phyloP scores from a whole-genome alignment of 1,140 invertebrate species.

The Megalopta genalis region DNA sequence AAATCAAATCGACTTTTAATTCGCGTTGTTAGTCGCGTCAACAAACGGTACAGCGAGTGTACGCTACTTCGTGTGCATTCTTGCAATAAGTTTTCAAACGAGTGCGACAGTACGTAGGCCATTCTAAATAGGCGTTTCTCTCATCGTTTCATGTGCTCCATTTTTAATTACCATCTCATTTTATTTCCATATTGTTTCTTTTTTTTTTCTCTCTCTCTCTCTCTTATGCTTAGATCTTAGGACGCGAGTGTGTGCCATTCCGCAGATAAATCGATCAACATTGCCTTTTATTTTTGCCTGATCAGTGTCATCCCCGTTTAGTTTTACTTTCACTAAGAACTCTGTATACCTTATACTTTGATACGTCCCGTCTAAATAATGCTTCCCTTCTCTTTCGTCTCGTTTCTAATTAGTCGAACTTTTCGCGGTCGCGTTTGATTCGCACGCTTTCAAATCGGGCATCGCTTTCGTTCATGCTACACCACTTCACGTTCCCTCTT shows the following conservation, averaged over 20 bases:
- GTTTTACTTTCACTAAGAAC: conserved; percentile 28
- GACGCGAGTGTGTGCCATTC: conserved; percentile 49
- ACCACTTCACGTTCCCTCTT: neutral
- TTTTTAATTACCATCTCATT: neutral
- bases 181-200: conserved; percentile 14
- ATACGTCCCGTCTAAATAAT: conserved; percentile 9
- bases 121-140: conserved; percentile 36
- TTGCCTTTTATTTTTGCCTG: conserved; percentile 28
- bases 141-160: conserved; percentile 26
- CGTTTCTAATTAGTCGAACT: neutral
- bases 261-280: conserved; percentile 53
- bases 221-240: conserved; percentile 29
- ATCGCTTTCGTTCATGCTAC: conserved; percentile 8
- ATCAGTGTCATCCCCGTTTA: conserved; percentile 49
- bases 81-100: conserved; percentile 61
- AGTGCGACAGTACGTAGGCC: conserved; percentile 61
- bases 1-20: conserved; percentile 69
- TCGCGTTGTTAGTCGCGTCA: conserved; percentile 65
- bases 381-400: neutral
- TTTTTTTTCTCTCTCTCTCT: neutral
- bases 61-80: conserved; percentile 68
- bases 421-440: neutral
- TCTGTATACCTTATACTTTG: neutral
- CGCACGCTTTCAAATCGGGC: conserved; percentile 8
- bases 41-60: conserved; percentile 72